Evolutionary conservation across 1,140 invertebrate genomes (phyloP), one percentile per base, ranked within the genome.

Genomic region (Listronotus bonariensis): DNA sequence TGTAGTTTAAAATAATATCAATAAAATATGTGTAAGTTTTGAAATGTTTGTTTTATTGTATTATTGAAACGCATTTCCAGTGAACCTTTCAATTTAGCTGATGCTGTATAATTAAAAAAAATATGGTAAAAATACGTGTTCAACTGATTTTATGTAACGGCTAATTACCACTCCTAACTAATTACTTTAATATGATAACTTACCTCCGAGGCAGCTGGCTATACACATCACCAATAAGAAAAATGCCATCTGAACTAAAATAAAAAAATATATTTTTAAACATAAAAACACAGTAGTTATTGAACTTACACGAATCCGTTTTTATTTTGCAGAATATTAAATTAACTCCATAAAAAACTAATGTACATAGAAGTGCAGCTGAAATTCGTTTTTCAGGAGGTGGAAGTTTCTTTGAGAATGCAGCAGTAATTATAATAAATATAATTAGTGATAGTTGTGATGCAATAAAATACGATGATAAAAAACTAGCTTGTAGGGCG

Each of bases 281-380:
- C n/a, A n/a, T n/a, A n/a, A n/a, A n/a, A n/a, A n/a, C n/a, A n/a
- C n/a, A n/a, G n/a, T n/a, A n/a, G n/a, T n/a, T n/a, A n/a, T n/a
- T n/a, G n/a, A 15, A 68, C 70, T 72, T 63, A 72, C 70, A 65
- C 12, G 18, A 31, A 52, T 69, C 68, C 14, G 67, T 69, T 20
- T 65, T 36, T 10, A 72, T 43, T 41, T 67, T 45, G 20, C 64
- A 65, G 15, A 72, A 69, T n/a, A 67, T 40, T 41, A 62, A 53
- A 54, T 60, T 65, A 26, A 72, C 48, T 15, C 20, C 32, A 42
- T 69, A 72, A 49, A 72, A 58, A 10, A 69, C 54, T 20, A 67
- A 42, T 12, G 53, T 51, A 15, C 56, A 60, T 41, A 52, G 36
- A 8, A 71, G 43, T n/a, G 61, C 46, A 10, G 45, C 58, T 14